Conservation (phyloP, 92 coral and sea anemone genomes). For the Porites lobata region DNA sequence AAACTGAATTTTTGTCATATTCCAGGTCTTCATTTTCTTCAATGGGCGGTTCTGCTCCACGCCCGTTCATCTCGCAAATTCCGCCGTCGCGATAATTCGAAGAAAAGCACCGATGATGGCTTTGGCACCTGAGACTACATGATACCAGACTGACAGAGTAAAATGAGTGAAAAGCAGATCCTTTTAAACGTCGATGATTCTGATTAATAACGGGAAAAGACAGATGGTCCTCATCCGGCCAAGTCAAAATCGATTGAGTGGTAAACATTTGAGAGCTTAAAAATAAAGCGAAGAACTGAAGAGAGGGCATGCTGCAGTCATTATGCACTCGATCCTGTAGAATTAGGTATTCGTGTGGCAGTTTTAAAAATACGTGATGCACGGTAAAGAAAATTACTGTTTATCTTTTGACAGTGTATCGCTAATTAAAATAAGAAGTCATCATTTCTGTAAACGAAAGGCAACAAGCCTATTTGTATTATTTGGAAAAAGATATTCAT, state of each 20-base stretch:
- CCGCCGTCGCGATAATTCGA: slow-evolving; percentile 14
- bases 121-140: slow-evolving; percentile 15
- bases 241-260: background rate
- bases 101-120: slow-evolving; percentile 19
- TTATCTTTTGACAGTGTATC: too few relatives aligned
- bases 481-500: too few relatives aligned
- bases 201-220: slow-evolving; percentile 1
- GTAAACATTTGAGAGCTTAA: background rate
- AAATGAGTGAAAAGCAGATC: slow-evolving; percentile 7
- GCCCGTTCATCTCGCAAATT: slow-evolving; percentile 24
- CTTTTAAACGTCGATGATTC: slow-evolving; percentile 4
- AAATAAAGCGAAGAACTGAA: background rate
- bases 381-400: too few relatives aligned
- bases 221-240: background rate
- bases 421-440: too few relatives aligned
- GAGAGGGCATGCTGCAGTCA: background rate
- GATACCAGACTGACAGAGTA: slow-evolving; percentile 2
- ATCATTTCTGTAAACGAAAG: too few relatives aligned
- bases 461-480: too few relatives aligned
- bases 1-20: slow-evolving; percentile 14
- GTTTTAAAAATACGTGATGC: too few relatives aligned
- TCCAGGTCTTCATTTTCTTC: slow-evolving; percentile 1
- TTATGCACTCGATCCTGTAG: too few relatives aligned
- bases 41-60: background rate
- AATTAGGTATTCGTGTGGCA: too few relatives aligned